Conservation (phyloP, 35 echinoderm and acorn worm genomes). For the Heliocidaris tuberculata region DNA sequence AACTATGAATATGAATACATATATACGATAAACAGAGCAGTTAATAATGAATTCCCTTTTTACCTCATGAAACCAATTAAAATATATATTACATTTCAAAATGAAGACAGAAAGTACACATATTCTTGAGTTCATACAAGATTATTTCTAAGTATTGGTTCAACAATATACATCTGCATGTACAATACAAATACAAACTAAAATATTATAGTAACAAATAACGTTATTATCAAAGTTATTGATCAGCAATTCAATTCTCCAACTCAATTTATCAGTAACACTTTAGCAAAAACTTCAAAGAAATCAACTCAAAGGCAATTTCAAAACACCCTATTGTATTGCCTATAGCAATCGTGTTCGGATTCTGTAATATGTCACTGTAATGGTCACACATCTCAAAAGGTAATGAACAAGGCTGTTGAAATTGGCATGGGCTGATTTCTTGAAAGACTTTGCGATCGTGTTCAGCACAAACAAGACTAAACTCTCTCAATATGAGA, state of each 20-base stretch:
- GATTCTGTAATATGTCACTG: too few relatives aligned
- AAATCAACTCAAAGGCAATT: too few relatives aligned
- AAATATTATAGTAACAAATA: neutral
- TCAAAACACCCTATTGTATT: too few relatives aligned
- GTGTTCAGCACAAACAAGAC: neutral
- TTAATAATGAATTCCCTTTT: neutral
- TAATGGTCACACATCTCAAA: too few relatives aligned
- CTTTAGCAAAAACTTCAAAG: too few relatives aligned
- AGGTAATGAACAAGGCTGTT: too few relatives aligned
- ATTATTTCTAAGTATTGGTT: neutral
- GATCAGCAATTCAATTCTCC: neutral
- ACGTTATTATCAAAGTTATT: neutral
- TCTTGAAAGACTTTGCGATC: too few relatives aligned
- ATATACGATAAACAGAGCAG: neutral
- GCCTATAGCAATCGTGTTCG: too few relatives aligned
- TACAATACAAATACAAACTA: neutral
- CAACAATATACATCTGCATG: neutral
- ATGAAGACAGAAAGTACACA: neutral
- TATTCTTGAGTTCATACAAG: neutral
- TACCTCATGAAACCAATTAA: neutral
- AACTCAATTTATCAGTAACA: neutral
- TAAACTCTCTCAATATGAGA: neutral
- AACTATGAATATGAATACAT: neutral
- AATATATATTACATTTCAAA: neutral
- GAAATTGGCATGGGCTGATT: too few relatives aligned